Base-by-base conservation (phyloP, 1,140 invertebrate genomes). In the Piezodorus guildinii region DNA sequence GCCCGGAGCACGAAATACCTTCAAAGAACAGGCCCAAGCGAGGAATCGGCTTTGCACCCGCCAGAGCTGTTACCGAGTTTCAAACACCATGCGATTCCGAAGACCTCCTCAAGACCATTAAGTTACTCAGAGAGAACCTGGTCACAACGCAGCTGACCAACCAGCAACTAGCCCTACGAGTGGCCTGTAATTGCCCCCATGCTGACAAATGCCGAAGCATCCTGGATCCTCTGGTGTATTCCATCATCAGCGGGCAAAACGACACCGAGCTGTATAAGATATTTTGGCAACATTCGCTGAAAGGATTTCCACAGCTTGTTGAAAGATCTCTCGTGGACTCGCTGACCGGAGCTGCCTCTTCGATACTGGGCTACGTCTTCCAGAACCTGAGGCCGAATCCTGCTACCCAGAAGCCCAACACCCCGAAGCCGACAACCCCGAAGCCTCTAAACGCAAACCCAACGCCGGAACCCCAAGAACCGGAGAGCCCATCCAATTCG, bases 181-280 rank as follows among this genome's bases (percentile, higher is more conserved):
- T 56, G 19, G 23, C 19, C 2, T 56, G 52, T 23, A 56, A 56
- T 23, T 56, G 52, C 23, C 52, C 52, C 23, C 30, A 58, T 51
- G 58, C 15, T 44, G 46, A 21, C 23, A 46, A 30, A 34, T 63
- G 27, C 17, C 58, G 21, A 44, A 54, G 19, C 58, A 66, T 63
- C 62, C 60, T 51, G 19, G 23, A 62, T 16, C 23, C 49, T 49
- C 45, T 39, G 46, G 51, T 51, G 34, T 63, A 27, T 23, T 60
- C 52, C 72, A 63, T 62, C 54, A 65, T 69, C 39, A 68, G 66
- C 58, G 68, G 66, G 30, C 66, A 68, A 60, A 68, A 67, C 56
- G 68, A 69, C 59, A 54, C 68, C 17, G 66, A 67, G 39, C 64
- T 69, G 68, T 62, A 69, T 65, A 65, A 62, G 16, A 49, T 62